These are phyloP conservation scores for Meandrusa payeni DNA, from an alignment of 2,888 invertebrate species.

Conservation along the genomic window DNA sequence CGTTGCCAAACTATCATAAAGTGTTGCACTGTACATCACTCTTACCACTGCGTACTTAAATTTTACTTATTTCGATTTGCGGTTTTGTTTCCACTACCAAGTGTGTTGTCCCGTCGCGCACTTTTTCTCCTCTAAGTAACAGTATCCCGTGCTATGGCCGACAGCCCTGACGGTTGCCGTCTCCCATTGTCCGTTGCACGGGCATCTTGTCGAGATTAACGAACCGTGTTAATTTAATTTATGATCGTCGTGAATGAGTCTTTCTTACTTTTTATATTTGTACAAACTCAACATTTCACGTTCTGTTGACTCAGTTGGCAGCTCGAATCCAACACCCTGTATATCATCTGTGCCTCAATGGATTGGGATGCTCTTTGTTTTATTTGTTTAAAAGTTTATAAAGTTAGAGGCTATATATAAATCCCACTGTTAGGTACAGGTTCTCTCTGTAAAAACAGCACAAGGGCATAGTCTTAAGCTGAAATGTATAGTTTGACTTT, in stretches of 20 bases:
- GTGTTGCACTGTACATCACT: no score
- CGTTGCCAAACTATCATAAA: no score
- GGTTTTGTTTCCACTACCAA: no score
- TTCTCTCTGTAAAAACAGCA: no score
- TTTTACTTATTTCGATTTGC: neutral
- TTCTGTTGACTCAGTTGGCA: constrained; percentile 10
- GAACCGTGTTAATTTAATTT: constrained; percentile 24
- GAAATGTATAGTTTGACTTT: no score
- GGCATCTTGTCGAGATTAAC: constrained; percentile 17
- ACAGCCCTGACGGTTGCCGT: constrained; percentile 6
- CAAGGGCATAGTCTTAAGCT: no score
- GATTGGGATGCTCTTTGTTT: no score
- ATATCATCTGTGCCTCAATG: constrained; percentile 5
- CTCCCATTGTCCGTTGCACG: neutral
- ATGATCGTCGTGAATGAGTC: constrained; percentile 16
- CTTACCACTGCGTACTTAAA: no score
- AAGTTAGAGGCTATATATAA: no score
- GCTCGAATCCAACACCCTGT: constrained; percentile 11
- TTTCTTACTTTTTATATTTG: constrained; percentile 8
- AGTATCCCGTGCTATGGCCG: constrained; percentile 7
- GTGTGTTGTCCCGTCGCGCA: constrained; percentile 1
- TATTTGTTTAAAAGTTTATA: no score
- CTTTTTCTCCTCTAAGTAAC: constrained; percentile 12
- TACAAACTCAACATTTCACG: constrained; percentile 9
- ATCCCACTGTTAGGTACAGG: no score